Base-by-base conservation (phyloP, 2,888 invertebrate species). In the Nezara viridula region DNA sequence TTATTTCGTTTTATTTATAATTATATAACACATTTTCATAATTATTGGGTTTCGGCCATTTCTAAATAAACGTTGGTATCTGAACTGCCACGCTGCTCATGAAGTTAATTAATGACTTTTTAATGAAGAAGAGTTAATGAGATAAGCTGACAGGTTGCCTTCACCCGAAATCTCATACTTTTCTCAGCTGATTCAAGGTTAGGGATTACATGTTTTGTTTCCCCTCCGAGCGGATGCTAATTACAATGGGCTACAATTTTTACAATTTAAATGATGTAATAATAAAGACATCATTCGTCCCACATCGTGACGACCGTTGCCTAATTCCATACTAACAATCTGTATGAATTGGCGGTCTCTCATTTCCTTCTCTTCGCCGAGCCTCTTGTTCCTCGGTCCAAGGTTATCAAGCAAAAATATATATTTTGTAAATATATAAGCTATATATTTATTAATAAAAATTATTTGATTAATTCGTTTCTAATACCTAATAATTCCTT, bases 251-350 rank as follows among this genome's bases (percentile, higher is more conserved):
- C 12, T n/a, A 40, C 44, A n/a, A 44, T 44, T 81, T 81, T 81
- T 44, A 81, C 24, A 81, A 81, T 81, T 81, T 81, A 81, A 81
- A 81, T 81, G 44, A 81, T 24, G 81, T n/a, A 14, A 81, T 60
- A 5, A 60, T 60, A 14, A 60, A 14, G 27, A 9, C 27, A 14
- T 9, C 60, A 27, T 27, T 37, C 44, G 81, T 81, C 81, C 44
- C 40, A 24, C 44, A 44, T 44, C 10, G 2, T 40, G 24, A 77
- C 21, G 81, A 21, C 44, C 81, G 10, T 81, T 81, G 81, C 81
- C 81, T 81, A 10, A 81, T 81, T 81, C 81, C 81, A 47, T 81
- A 44, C n/a, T 27, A 27, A 60, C n/a, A 27, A 2, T 16, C 14
- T 14, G 14, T 27, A 60, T 16, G 21, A 44, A 81, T 44, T 44